phyloP scores from a whole-genome alignment of 2,797 vertebrate species.

The Phalloptychus januarius region DNA sequence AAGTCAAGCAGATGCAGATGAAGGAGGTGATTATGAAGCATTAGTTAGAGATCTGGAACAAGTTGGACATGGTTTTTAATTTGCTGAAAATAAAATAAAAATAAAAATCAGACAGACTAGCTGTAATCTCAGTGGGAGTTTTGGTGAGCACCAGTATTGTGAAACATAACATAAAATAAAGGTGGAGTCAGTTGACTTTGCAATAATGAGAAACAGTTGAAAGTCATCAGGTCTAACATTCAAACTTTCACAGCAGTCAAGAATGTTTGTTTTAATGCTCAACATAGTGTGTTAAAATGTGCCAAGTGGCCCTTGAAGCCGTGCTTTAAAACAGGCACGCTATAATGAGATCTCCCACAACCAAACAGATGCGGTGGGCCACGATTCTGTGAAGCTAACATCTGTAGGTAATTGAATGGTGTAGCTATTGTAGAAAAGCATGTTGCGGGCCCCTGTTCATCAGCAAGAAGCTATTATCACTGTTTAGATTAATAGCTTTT shows the following conservation, averaged over 20 bases:
- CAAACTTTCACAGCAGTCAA: conserved; percentile 65
- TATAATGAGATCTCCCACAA: conserved; percentile 81
- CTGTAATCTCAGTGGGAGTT: neutral
- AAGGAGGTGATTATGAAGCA: too few relatives aligned
- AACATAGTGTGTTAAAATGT: conserved; percentile 72
- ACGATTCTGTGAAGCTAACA: conserved; percentile 77
- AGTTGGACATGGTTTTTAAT: neutral
- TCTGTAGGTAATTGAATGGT: conserved; percentile 80
- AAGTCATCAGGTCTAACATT: conserved; percentile 53
- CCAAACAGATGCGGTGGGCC: conserved; percentile 79
- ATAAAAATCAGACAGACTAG: neutral
- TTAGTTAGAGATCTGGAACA: neutral
- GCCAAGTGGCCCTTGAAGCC: conserved; percentile 65
- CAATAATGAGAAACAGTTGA: conserved; percentile 34
- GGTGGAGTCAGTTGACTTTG: conserved; percentile 24
- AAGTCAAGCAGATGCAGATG: neutral
- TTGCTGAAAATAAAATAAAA: neutral
- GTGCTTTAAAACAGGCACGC: conserved; percentile 59
- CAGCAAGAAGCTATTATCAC: conserved; percentile 74
- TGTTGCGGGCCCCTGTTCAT: conserved; percentile 60
- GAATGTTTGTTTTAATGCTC: conserved; percentile 74
- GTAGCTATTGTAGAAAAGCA: conserved; percentile 76
- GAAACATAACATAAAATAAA: conserved; percentile 6
- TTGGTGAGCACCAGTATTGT: neutral
- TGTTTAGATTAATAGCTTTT: conserved; percentile 74